phyloP scores from a whole-genome alignment of 2,888 invertebrate genomes.

The Platynereis dumerilii region DNA sequence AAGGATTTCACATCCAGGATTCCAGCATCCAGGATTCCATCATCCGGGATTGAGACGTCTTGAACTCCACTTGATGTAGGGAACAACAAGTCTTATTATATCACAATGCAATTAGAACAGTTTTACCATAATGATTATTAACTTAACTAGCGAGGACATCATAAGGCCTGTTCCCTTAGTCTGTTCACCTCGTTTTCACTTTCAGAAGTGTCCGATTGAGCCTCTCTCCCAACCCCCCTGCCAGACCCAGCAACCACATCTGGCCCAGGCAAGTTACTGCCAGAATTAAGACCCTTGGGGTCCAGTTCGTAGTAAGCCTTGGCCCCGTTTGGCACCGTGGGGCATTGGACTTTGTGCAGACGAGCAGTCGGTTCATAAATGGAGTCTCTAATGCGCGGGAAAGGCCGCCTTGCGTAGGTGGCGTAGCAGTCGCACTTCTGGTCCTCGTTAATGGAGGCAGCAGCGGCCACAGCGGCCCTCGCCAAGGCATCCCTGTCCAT shows the following conservation, averaged over 20 bases:
- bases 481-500: no score
- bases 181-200: slow-evolving; percentile 24
- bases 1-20: no score
- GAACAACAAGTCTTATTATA: no score
- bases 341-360: no score
- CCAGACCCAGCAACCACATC: slow-evolving; percentile 16
- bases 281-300: slow-evolving; percentile 14
- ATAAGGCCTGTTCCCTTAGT: slow-evolving; percentile 23
- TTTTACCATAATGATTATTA: no score
- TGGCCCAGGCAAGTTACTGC: slow-evolving; percentile 11
- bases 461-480: not conserved
- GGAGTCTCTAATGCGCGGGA: slow-evolving; percentile 15
- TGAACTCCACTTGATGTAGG: no score
- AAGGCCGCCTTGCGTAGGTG: slow-evolving; percentile 18
- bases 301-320: slow-evolving; percentile 18
- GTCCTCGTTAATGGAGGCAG: not conserved
- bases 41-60: no score
- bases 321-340: slow-evolving; percentile 13
- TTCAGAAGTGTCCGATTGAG: slow-evolving; percentile 16
- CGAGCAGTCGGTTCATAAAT: slow-evolving; percentile 16
- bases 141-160: not conserved
- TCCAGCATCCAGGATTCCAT: no score
- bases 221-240: slow-evolving; percentile 6
- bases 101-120: not conserved
- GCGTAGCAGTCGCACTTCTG: slow-evolving; percentile 19